Base-by-base conservation (phyloP, 1,140 invertebrate genomes). In the Telenomus remus region DNA sequence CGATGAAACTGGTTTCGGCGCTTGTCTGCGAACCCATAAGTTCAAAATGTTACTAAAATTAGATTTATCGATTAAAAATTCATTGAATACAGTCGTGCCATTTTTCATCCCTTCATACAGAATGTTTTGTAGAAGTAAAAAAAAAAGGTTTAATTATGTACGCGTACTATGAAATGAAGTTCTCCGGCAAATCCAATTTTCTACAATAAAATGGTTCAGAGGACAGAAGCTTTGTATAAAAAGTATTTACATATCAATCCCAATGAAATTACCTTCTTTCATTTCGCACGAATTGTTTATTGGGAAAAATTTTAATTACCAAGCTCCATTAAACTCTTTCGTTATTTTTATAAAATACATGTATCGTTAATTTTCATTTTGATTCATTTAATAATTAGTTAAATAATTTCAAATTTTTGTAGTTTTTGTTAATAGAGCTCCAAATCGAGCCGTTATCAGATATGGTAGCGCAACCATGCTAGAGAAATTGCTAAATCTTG, bases 401-500 rank as follows among this genome's bases (percentile, higher is more conserved):
- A 6, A 27, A 3, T 3, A 27, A 27, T 27, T 27, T 27, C 2
- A 6, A 27, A 3, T 27, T 27, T 27, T 3, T 27, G 6, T 27
- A n/a, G 1, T 27, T 27, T 27, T 27, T 27, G 19, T 27, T 27
- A 27, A 3, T 27, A 27, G 19, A 27, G 6, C 19, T 27, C 1
- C 19, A 27, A 34, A 19, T 34, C 12, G 46, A 44, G 47, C 64
- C 16, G 59, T 63, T 70, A 61, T 63, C 66, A 54, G 46, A 54
- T 59, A 54, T 44, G 60, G 64, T 6, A 72, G 53, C 48, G 59
- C 51, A 64, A 57, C 53, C 37, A 48, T 55, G 27, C 14, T 68
- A 44, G 68, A n/a, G 16, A 11, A 64, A 72, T 72, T 51, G 69
- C 60, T 64, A 72, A 64, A 64, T 72, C 55, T 54, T 64, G 47